These are phyloP conservation scores for Picathartes gymnocephalus DNA, from an alignment of 2,113 vertebrate genomes.

Conservation along the genomic window DNA sequence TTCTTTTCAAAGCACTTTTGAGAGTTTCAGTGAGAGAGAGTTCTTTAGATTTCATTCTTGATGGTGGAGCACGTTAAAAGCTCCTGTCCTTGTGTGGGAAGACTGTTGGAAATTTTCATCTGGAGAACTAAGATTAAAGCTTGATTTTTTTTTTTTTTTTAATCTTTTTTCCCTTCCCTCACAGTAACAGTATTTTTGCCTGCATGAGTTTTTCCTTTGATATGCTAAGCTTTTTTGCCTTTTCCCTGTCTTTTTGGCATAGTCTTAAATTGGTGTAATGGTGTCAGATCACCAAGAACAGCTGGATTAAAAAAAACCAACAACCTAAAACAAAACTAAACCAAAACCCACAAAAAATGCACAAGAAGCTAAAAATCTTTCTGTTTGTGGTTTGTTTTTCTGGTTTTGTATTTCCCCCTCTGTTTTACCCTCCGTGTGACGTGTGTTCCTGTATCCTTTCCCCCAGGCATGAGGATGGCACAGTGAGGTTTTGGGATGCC, in stretches of 20 bases:
- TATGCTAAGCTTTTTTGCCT: neutral
- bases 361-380: neutral
- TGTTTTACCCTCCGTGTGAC: neutral
- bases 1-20: neutral
- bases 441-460: neutral
- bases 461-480: constrained; percentile 91
- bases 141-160: neutral
- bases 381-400: neutral
- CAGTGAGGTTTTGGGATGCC: constrained; percentile 94
- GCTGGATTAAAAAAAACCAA: neutral
- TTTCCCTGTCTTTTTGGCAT: neutral
- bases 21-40: neutral
- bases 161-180: neutral
- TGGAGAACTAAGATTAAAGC: neutral
- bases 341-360: neutral
- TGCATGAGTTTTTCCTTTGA: neutral
- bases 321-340: neutral
- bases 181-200: neutral
- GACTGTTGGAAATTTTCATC: neutral
- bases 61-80: neutral
- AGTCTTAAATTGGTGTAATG: neutral
- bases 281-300: neutral
- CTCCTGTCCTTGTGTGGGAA: neutral
- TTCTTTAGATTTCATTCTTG: neutral
- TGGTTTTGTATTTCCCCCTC: neutral